phyloP scores from a whole-genome alignment of 2,888 invertebrate species.

The Parnassius glacialis region DNA sequence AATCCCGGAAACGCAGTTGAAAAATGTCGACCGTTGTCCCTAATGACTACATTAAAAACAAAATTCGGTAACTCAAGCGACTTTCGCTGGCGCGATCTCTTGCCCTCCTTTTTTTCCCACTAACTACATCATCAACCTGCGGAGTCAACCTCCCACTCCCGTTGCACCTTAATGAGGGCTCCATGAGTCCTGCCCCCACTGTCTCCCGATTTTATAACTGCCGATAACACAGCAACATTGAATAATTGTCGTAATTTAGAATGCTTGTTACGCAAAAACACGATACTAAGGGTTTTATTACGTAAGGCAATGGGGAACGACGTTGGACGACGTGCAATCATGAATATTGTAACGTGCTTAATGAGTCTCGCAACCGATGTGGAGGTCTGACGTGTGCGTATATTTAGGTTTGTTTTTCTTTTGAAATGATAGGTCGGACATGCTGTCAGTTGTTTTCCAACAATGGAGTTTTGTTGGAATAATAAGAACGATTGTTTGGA shows the following conservation, averaged over 20 bases:
- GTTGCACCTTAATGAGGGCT: constrained; percentile 62
- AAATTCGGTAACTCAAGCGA: constrained; percentile 23
- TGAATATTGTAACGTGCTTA: constrained; percentile 25
- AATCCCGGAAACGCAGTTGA: constrained; percentile 2
- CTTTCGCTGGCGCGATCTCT: constrained; percentile 34
- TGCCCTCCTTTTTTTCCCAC: constrained; percentile 36
- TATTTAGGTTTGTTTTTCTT: constrained; percentile 22
- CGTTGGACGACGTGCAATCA: constrained; percentile 30
- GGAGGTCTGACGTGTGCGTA: constrained; percentile 10
- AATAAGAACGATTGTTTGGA: constrained; percentile 20
- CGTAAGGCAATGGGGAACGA: constrained; percentile 54
- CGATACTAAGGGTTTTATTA: constrained; percentile 63
- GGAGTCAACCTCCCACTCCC: constrained; percentile 32
- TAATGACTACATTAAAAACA: constrained; percentile 20
- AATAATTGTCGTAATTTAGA: constrained; percentile 78
- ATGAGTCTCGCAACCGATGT: constrained; percentile 20
- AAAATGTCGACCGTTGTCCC: constrained; percentile 15
- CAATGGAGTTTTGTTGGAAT: constrained; percentile 24
- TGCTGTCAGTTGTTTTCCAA: constrained; percentile 21
- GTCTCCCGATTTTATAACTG: constrained; percentile 70
- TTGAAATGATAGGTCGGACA: constrained; percentile 26
- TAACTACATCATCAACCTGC: constrained; percentile 41
- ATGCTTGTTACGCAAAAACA: constrained; percentile 73
- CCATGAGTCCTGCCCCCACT: constrained; percentile 43
- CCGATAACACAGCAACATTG: constrained; percentile 75